Conservation (phyloP, 2,113 vertebrate genomes). For the Anolis sagrei region DNA sequence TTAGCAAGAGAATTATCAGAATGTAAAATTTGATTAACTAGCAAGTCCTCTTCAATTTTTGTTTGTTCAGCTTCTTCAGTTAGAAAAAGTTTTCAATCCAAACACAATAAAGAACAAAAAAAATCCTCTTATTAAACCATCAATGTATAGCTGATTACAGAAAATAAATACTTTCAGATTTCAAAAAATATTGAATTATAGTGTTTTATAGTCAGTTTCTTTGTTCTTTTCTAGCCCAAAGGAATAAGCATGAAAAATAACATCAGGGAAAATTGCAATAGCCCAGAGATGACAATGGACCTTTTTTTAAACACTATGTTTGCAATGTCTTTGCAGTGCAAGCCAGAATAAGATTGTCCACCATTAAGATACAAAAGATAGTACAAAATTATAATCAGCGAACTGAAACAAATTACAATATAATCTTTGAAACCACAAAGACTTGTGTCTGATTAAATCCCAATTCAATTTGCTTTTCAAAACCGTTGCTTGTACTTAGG, state of each 20-base stretch:
- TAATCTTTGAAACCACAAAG: conserved; percentile 65
- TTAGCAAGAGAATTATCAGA: conserved; percentile 15
- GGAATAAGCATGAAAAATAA: conserved; percentile 51
- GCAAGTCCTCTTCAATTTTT: conserved; percentile 41
- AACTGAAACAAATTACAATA: conserved; percentile 60
- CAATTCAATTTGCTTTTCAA: conserved; percentile 62
- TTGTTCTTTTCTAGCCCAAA: conserved; percentile 63
- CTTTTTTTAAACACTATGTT: conserved; percentile 56
- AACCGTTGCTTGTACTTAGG: conserved; percentile 57
- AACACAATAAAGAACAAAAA: conserved; percentile 52
- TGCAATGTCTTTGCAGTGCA: conserved; percentile 47
- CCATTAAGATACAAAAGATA: conserved; percentile 60
- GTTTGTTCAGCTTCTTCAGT: conserved; percentile 33
- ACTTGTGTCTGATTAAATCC: conserved; percentile 62
- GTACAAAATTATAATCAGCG: conserved; percentile 52
- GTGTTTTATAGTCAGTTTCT: conserved; percentile 42
- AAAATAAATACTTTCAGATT: conserved; percentile 30
- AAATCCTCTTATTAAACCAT: conserved; percentile 36
- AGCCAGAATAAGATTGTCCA: conserved; percentile 57
- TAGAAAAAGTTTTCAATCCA: conserved; percentile 47
- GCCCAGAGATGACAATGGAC: conserved; percentile 54
- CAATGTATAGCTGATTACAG: conserved; percentile 40
- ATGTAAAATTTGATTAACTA: conserved; percentile 16
- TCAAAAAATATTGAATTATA: conserved; percentile 54
- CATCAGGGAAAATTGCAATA: conserved; percentile 53